Conservation (phyloP, 2,888 invertebrate species). For the Pseudococcus jackbeardsleyi region DNA sequence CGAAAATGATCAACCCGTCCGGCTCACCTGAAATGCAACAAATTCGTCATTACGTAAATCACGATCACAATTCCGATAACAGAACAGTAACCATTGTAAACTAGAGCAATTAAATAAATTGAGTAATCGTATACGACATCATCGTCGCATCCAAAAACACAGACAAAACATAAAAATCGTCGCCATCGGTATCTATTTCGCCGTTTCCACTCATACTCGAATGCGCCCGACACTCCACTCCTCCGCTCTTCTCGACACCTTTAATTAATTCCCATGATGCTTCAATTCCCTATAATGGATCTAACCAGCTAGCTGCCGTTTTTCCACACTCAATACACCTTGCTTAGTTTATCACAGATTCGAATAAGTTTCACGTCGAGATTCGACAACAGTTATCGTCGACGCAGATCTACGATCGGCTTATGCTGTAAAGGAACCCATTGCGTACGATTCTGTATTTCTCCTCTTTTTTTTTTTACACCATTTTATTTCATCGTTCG, state of each 20-base stretch:
- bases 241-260: not conserved
- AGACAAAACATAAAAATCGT: not conserved
- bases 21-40: no score
- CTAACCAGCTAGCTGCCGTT: not conserved
- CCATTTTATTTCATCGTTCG: not conserved
- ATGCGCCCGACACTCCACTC: not conserved
- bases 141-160: no score
- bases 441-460: not conserved
- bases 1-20: no score
- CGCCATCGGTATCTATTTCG: not conserved
- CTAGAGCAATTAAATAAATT: constrained; percentile 44
- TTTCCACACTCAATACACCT: not conserved
- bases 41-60: not conserved
- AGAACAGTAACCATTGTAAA: not conserved
- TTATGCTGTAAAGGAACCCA: not conserved
- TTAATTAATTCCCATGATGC: constrained; percentile 47
- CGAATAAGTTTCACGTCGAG: constrained; percentile 17
- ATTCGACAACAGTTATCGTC: not conserved
- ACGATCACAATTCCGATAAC: not conserved
- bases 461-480: not conserved
- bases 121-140: constrained; percentile 31
- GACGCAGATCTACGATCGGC: not conserved
- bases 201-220: not conserved
- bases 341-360: not conserved
- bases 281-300: not conserved